These are phyloP conservation scores for Euura saliciscinereae DNA, from an alignment of 1,140 invertebrate species.

Conservation along the genomic window DNA sequence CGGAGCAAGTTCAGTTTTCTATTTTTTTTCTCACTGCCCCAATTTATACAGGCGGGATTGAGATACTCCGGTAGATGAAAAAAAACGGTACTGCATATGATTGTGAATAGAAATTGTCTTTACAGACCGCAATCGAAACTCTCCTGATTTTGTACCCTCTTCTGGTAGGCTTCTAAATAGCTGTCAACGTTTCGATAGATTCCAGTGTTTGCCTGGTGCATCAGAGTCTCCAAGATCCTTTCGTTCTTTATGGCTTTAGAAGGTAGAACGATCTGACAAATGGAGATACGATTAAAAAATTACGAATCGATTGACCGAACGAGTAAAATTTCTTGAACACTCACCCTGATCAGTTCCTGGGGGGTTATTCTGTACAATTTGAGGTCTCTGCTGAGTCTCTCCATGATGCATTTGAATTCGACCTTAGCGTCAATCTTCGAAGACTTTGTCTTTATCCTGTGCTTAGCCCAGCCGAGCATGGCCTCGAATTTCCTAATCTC, in stretches of 20 bases:
- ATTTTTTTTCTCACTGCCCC: no score
- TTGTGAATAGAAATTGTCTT: slow-evolving; percentile 5
- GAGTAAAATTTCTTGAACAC: slow-evolving; percentile 6
- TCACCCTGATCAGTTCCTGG: slow-evolving; percentile 88
- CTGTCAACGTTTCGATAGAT: slow-evolving; percentile 91
- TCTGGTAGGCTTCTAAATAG: slow-evolving; percentile 86
- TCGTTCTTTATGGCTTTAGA: slow-evolving; percentile 94
- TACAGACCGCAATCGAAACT: slow-evolving; percentile 54
- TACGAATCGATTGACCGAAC: not conserved
- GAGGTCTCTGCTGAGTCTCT: slow-evolving; percentile 84
- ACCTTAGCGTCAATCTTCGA: slow-evolving; percentile 83
- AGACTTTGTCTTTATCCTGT: slow-evolving; percentile 77
- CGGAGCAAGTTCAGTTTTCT: no score
- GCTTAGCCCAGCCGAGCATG: slow-evolving; percentile 87
- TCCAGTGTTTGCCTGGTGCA: slow-evolving; percentile 91
- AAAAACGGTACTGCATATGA: no score
- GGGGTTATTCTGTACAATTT: slow-evolving; percentile 91
- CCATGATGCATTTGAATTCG: slow-evolving; percentile 92
- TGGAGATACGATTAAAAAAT: slow-evolving; percentile 22
- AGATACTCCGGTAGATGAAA: no score
- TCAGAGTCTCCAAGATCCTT: slow-evolving; percentile 88
- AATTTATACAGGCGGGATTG: no score
- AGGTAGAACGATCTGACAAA: slow-evolving; percentile 81
- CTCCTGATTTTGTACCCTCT: slow-evolving; percentile 85
- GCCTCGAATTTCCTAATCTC: slow-evolving; percentile 94